Evolutionary conservation across 2,888 invertebrate species (phyloP).

Genomic region (Tipula lateralis): DNA sequence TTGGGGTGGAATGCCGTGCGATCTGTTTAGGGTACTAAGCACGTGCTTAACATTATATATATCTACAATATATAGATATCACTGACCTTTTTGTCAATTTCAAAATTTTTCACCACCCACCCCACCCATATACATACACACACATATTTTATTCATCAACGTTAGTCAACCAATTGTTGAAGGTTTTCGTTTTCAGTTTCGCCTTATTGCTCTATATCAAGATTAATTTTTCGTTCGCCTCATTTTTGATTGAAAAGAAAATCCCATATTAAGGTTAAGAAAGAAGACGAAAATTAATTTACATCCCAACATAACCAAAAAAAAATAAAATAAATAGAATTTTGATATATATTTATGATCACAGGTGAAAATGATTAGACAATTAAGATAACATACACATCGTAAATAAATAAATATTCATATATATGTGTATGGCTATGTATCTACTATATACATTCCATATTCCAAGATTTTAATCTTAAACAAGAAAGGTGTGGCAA

Average conservation of each 20-base stretch:
- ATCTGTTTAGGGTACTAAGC: neutral
- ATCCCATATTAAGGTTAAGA: neutral
- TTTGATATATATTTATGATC: conserved; percentile 1
- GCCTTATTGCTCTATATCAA: neutral
- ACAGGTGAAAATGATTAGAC: conserved; percentile 1
- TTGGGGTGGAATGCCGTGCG: neutral
- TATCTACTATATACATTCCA: neutral
- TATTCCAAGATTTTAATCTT: neutral
- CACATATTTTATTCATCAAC: neutral
- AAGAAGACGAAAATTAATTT: conserved; percentile 15
- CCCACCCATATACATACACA: neutral
- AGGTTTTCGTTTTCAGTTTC: neutral
- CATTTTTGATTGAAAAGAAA: neutral
- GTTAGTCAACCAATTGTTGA: neutral
- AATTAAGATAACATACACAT: neutral
- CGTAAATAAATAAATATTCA: neutral
- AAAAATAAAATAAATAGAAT: neutral
- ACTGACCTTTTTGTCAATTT: conserved; percentile 11
- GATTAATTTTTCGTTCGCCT: neutral
- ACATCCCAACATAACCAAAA: neutral
- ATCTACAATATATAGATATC: no score
- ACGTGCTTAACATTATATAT: neutral
- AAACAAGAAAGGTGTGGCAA: neutral
- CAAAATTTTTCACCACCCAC: neutral
- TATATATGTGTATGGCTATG: neutral